Conservation (phyloP, 2,888 invertebrate genomes). For the Rosalia funebris region DNA sequence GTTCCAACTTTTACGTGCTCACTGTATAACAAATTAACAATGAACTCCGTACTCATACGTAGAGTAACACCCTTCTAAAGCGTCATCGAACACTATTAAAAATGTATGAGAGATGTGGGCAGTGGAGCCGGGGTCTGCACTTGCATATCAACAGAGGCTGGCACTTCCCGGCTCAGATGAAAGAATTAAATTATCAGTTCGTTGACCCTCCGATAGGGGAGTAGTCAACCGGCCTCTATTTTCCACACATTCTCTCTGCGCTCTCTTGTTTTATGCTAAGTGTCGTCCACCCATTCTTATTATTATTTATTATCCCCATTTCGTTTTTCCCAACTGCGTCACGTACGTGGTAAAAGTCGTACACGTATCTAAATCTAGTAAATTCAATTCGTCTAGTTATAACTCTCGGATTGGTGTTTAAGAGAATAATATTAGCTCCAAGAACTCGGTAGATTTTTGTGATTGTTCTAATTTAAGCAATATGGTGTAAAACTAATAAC, state of each 20-base stretch:
- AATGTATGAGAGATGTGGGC: neutral
- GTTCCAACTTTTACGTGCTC: too few species aligned
- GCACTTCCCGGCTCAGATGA: constrained; percentile 54
- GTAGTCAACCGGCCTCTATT: constrained; percentile 28
- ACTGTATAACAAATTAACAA: too few species aligned
- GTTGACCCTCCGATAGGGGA: constrained; percentile 53
- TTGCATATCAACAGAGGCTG: constrained; percentile 47
- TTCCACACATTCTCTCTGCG: constrained; percentile 6
- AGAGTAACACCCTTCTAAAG: constrained; percentile 9
- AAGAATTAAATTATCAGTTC: constrained; percentile 59
- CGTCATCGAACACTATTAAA: constrained; percentile 8
- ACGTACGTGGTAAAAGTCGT: constrained; percentile 1
- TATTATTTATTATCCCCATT: constrained; percentile 5
- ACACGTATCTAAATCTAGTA: too few species aligned
- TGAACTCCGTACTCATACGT: too few species aligned
- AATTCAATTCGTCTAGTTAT: too few species aligned
- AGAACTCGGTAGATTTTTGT: too few species aligned
- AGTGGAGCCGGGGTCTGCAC: constrained; percentile 31
- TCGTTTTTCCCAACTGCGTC: constrained; percentile 3
- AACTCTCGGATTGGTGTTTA: too few species aligned
- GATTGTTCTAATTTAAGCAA: too few species aligned
- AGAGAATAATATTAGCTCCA: too few species aligned
- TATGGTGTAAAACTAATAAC: too few species aligned
- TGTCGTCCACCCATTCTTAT: constrained; percentile 17
- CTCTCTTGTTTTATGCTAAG: constrained; percentile 10